Base-by-base conservation (phyloP, 1,140 invertebrate species). In the Mamestra configurata region DNA sequence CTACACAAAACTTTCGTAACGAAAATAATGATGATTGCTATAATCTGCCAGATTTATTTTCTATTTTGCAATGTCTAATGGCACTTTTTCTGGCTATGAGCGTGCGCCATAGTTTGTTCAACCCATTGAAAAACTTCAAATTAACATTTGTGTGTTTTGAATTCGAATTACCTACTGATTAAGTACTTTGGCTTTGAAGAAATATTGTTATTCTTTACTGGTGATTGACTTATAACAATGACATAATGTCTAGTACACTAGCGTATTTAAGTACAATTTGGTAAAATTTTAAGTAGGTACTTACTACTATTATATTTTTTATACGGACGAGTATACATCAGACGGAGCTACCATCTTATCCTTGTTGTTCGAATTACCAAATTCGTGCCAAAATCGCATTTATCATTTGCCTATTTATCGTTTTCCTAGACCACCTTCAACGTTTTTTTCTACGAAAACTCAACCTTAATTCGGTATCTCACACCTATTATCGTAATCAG, bases 11-110 rank as follows among this genome's bases (percentile, higher is more conserved):
- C 22, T 24, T 68, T 49, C 22, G 37, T 68, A 31, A 35, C 53
- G 49, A 53, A 71, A 71, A 71, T 71, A 71, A 71, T 53, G 68
- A 71, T 71, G 46, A 53, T 35, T 71, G 49, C 24, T 20, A 4
- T 53, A 51, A 53, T 53, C 35, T 51, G 27, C 68, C 15, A 15
- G 37, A 40, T 20, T 20, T 71, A 27, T 51, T 71, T 51, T 53
- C 27, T 18, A 40, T 71, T 53, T 10, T 5, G 8, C 31, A 53
- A 51, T 71, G 6, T 6, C 68, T 71, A 71, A 35, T 53, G 22
- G 40, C 11, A 13, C 15, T 53, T 35, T 13, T 51, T 53, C 27
- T 24, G 18, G 11, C 11, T 46, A 49, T 0, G 40, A 13, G 11
- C 64, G 20, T 68, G 35, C 18, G 4, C 40, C 0, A 49, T 43